Evolutionary conservation across 2,888 invertebrate genomes (phyloP).

Genomic region (Lycocerus yunnanus): DNA sequence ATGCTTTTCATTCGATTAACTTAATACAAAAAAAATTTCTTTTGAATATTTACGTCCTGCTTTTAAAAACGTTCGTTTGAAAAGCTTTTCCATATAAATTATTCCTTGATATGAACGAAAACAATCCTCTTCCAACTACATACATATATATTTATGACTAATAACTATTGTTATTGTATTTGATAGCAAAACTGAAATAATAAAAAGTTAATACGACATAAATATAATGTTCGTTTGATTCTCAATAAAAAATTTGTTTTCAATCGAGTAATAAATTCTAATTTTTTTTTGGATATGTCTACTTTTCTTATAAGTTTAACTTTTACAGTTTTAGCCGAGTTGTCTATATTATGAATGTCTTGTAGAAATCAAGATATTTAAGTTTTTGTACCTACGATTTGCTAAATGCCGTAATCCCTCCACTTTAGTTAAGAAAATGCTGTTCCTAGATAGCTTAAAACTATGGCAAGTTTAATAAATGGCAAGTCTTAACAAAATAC

Average conservation of each 20-base stretch:
- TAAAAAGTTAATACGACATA: background rate
- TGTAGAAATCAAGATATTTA: background rate
- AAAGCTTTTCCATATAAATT: background rate
- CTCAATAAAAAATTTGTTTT: background rate
- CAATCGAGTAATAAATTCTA: background rate
- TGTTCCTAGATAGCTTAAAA: background rate
- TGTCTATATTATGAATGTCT: background rate
- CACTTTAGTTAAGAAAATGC: background rate
- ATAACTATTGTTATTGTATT: background rate
- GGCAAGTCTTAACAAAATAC: background rate
- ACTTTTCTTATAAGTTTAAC: background rate
- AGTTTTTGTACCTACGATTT: background rate
- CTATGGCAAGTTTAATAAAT: background rate
- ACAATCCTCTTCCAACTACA: too few relatives aligned
- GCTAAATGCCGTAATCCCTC: background rate
- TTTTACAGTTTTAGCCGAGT: background rate
- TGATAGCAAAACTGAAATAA: background rate
- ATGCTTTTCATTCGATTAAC: conserved; percentile 16
- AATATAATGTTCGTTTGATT: background rate
- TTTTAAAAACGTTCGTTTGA: background rate
- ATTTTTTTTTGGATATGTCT: background rate
- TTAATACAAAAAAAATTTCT: conserved; percentile 14
- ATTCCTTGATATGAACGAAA: too few relatives aligned
- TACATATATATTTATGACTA: too few relatives aligned
- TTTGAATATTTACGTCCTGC: background rate